Evolutionary conservation across 2,113 vertebrate species (phyloP).

Genomic region (Emberiza fucata): DNA sequence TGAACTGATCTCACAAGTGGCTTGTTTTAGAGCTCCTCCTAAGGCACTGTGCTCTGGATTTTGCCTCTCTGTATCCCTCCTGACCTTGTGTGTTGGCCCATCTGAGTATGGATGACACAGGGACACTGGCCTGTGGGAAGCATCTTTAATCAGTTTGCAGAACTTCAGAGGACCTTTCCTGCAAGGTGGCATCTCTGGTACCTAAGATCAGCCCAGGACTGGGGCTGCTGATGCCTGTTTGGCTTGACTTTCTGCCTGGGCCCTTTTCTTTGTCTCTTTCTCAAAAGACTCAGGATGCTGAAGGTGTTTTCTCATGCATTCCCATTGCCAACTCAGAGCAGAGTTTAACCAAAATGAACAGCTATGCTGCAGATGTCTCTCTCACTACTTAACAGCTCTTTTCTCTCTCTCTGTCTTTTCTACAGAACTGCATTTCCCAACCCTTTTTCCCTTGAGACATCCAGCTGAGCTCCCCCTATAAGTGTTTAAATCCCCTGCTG

Average conservation of each 20-base stretch:
- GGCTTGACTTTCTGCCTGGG: background rate
- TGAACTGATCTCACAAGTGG: background rate
- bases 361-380: constrained; percentile 57
- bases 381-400: constrained; percentile 56
- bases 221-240: background rate
- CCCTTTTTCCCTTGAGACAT: constrained; percentile 62
- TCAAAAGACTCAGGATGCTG: background rate
- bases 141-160: background rate
- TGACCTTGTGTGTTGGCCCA: background rate
- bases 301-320: constrained; percentile 8
- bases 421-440: constrained; percentile 50
- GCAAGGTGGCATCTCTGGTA: background rate
- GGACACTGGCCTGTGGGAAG: background rate
- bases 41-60: background rate
- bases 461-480: constrained; percentile 70
- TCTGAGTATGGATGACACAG: background rate
- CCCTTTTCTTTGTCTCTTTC: background rate
- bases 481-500: constrained; percentile 69
- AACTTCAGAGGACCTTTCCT: background rate
- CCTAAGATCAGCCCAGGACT: background rate
- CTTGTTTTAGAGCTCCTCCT: background rate
- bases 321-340: background rate
- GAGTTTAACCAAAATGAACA: constrained; percentile 47
- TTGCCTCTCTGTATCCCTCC: background rate
- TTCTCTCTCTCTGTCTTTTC: constrained; percentile 33